Percentiles rank a stretch among this genome's conserved stretches.
Evolutionary conservation across 2,113 vertebrate species (phyloP).

Genomic region (Felis catus): F.catus_Fca126_mat1.0 CM031423.1:26063501-26064000

Average conservation of each 20-base stretch:
- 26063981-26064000: not conserved
- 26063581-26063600: not conserved
- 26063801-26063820: not conserved
- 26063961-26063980: not conserved
- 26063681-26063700: not conserved
- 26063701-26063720: not conserved
- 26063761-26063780: not conserved
- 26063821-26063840: not conserved
- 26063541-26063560: not conserved
- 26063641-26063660: not conserved
- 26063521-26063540: not conserved
- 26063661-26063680: not conserved
- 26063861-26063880: not conserved
- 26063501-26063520: too few species aligned
- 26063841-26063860: not conserved
- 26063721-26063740: not conserved
- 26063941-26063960: not conserved
- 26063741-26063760: not conserved
- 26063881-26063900: not conserved
- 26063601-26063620: not conserved
- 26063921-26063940: not conserved
- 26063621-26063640: not conserved
- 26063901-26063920: not conserved
- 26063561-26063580: not conserved
- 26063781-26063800: not conserved